These are phyloP conservation scores for Alviniconcha marisindica DNA, from an alignment of 1,140 invertebrate species.

Conservation along the genomic window DNA sequence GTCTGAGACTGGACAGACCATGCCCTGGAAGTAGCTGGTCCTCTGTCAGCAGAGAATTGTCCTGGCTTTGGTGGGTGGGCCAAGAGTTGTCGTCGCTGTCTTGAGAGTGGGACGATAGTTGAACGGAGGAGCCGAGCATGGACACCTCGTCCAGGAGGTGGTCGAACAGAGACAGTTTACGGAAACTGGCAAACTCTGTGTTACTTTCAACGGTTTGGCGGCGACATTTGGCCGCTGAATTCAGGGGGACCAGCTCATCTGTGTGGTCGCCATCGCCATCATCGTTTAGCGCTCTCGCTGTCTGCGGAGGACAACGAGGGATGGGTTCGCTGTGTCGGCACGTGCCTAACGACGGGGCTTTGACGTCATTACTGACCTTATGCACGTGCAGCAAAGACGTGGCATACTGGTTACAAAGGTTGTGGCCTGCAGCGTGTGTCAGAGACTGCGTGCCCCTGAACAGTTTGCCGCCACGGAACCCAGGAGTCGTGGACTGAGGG, in stretches of 20 bases:
- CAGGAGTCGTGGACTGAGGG: neutral
- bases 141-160: conserved; percentile 4
- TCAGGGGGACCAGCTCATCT: neutral
- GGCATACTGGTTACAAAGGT: too few relatives aligned
- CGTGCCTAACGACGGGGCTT: too few relatives aligned
- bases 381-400: too few relatives aligned
- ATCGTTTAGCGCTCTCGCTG: too few relatives aligned
- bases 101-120: too few relatives aligned
- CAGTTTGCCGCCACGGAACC: neutral
- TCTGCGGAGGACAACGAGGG: too few relatives aligned
- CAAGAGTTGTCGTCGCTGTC: neutral
- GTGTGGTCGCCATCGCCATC: neutral
- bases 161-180: neutral
- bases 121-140: too few relatives aligned
- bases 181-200: neutral
- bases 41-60: neutral
- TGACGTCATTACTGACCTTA: too few relatives aligned
- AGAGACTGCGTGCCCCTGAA: neutral
- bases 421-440: neutral
- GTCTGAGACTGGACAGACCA: neutral
- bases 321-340: too few relatives aligned
- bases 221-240: too few relatives aligned
- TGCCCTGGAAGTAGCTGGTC: neutral
- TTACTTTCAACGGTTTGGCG: too few relatives aligned
- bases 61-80: neutral